Evolutionary conservation across 2,113 vertebrate species (phyloP).

Genomic region (Laticauda laticaudata): DNA sequence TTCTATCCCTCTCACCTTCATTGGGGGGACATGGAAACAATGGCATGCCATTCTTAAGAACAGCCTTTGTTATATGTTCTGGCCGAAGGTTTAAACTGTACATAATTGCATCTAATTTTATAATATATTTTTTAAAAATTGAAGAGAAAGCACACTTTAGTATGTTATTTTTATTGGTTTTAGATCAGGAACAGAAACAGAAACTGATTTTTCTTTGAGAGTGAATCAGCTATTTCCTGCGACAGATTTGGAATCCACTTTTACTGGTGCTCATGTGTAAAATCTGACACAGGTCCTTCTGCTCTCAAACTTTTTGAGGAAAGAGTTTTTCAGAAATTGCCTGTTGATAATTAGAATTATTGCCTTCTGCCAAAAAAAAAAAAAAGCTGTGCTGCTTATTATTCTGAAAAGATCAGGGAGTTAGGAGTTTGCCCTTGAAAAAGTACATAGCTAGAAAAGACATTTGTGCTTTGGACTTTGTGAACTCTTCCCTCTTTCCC

Average conservation of each 20-base stretch:
- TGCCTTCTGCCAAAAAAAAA: constrained; percentile 58
- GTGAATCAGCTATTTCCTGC: background rate
- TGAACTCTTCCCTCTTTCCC: constrained; percentile 67
- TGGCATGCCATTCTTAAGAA: constrained; percentile 22
- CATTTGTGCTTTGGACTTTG: constrained; percentile 67
- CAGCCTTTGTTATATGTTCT: constrained; percentile 38
- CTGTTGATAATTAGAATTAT: constrained; percentile 53
- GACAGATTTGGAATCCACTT: background rate
- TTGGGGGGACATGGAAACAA: constrained; percentile 33
- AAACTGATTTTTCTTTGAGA: constrained; percentile 36
- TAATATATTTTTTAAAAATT: constrained; percentile 45
- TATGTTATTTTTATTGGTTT: constrained; percentile 34
- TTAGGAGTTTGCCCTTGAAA: constrained; percentile 61
- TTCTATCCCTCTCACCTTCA: background rate
- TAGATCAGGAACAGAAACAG: constrained; percentile 33
- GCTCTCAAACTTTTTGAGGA: constrained; percentile 35
- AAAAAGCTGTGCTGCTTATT: constrained; percentile 63
- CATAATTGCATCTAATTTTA: constrained; percentile 37
- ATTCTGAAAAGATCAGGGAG: constrained; percentile 60
- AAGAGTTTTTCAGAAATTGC: constrained; percentile 18
- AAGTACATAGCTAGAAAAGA: constrained; percentile 59
- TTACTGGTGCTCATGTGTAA: constrained; percentile 40
- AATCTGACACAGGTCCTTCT: constrained; percentile 45
- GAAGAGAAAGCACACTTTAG: constrained; percentile 32
- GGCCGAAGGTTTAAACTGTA: constrained; percentile 21